A percentile compares a stretch with the other conserved stretches of the same genome.
These are phyloP conservation scores for Rhinolophus sinicus DNA, from an alignment of 2,113 vertebrate genomes.

Conservation along the genomic window DNA sequence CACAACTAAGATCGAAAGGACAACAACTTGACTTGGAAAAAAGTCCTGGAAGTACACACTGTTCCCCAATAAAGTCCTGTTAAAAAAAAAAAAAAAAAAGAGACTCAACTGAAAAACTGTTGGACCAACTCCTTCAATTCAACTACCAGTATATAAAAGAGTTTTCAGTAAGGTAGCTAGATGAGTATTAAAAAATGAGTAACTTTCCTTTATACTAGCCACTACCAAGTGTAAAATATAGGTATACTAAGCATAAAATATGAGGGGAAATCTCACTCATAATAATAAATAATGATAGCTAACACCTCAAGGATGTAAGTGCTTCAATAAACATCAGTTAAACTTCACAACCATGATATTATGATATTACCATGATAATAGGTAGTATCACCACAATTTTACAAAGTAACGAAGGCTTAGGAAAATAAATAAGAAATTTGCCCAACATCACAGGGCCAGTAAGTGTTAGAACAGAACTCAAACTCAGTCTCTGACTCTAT, in stretches of 20 bases:
- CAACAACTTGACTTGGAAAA: too few species aligned
- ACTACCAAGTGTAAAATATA: not conserved
- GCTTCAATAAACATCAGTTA: not conserved
- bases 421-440: constrained; percentile 13
- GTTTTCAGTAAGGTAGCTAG: not conserved
- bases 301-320: not conserved
- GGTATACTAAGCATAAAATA: not conserved
- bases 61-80: too few species aligned
- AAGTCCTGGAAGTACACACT: too few species aligned
- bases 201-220: not conserved
- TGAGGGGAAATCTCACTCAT: not conserved
- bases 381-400: not conserved
- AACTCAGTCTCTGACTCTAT: not conserved
- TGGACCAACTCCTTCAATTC: not conserved
- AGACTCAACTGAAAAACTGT: not conserved
- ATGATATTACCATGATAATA: not conserved
- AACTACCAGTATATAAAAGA: not conserved
- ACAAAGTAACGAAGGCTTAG: not conserved
- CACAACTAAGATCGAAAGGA: too few species aligned
- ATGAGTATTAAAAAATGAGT: constrained; percentile 6
- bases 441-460: not conserved
- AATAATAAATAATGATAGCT: not conserved
- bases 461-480: not conserved
- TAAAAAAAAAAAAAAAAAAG: not conserved
- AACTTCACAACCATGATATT: not conserved